Base-by-base conservation (phyloP, 2,113 vertebrate genomes). In the Aix galericulata region DNA sequence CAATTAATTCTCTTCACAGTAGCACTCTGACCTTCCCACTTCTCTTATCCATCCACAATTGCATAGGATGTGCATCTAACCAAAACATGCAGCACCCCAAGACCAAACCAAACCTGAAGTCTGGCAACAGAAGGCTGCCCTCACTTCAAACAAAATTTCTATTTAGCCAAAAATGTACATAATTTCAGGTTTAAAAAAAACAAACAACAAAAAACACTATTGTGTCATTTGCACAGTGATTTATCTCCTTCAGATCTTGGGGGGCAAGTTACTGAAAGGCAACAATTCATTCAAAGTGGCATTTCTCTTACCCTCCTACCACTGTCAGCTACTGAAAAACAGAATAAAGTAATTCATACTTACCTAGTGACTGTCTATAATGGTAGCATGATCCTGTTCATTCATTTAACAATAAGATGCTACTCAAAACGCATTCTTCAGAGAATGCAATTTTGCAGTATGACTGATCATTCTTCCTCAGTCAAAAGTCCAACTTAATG, bases 241-340 rank as follows among this genome's bases (percentile, higher is more conserved):
- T 97, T 97, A 98, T 97, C 94, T 95, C 91, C 88, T 96, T 95
- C 85, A 55, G 76, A 82, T 93, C 86, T 72, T 84, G 93, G 82
- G 38, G 94, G n/a, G 97, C 89, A 90, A 89, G 79, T 84, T 89
- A 69, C 56, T 96, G 50, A 95, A 94, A 95, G 76, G 85, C 97
- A 96, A 92, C 62, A 22, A 89, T 88, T 96, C 77, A 93, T 95
- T 97, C 91, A 87, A 95, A 81, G 64, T 86, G 85, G 89, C 48
- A 95, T 95, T 97, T 95, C 75, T 95, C 58, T 60, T 93, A 96
- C 83, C 11, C 77, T 96, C 60, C 66, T 93, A 96, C 83, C 11
- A 36, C 1, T 15, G 72, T 32, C 89, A 92, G 53, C 21, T 74
- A 64, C 73, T 95, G 80, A 95, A 79, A 89, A 88, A 72, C 52